Evolutionary conservation across 2,797 vertebrate genomes (phyloP).

Genomic region (Lacerta viridis): DNA sequence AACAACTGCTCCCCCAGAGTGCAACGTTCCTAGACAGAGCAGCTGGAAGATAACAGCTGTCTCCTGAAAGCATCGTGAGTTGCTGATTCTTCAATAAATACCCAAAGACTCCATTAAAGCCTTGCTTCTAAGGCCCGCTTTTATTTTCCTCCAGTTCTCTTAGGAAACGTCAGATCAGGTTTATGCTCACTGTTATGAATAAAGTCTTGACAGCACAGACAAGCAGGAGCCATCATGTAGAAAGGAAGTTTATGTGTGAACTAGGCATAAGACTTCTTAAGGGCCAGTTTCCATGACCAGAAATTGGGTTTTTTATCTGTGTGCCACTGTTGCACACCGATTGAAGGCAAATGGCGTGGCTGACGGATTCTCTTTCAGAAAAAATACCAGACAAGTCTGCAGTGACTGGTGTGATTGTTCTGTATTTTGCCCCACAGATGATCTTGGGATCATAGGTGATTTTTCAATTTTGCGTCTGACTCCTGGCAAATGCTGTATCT

Average conservation of each 20-base stretch:
- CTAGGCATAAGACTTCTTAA: background rate
- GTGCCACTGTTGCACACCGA: background rate
- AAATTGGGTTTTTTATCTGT: background rate
- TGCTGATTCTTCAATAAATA: background rate
- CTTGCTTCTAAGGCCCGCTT: background rate
- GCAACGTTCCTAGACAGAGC: background rate
- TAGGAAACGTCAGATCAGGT: background rate
- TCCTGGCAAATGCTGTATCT: background rate
- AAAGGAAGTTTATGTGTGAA: background rate
- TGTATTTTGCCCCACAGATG: background rate
- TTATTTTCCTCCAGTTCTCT: conserved; percentile 10
- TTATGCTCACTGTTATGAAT: background rate
- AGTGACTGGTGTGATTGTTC: background rate
- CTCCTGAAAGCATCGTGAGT: background rate
- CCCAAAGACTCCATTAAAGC: conserved; percentile 7
- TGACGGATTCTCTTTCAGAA: background rate
- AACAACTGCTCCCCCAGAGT: background rate
- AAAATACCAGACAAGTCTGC: background rate
- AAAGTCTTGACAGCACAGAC: background rate
- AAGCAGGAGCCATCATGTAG: background rate
- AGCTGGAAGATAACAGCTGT: background rate
- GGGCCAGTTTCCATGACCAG: background rate
- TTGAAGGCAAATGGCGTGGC: background rate
- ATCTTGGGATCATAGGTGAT: background rate
- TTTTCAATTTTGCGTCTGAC: background rate